Base-by-base conservation (phyloP, 2,797 vertebrate genomes). In the Chanos chanos region DNA sequence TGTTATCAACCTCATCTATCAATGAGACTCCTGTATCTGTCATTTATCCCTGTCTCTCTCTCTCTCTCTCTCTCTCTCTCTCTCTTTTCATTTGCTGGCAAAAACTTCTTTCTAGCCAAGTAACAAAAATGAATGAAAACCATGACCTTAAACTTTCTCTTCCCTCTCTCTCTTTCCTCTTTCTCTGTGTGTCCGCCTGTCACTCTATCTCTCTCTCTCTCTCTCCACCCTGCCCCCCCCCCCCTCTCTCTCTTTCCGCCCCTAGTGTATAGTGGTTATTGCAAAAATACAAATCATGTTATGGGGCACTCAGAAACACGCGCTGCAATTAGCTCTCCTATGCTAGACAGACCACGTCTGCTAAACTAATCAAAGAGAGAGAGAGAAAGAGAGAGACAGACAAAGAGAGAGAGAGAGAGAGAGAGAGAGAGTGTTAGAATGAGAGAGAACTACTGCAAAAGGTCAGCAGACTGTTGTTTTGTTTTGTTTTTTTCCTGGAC, bases 211-310 rank as follows among this genome's bases (percentile, higher is more conserved):
- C 45, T 30, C 12, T 50, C 62, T 13, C 52, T 66, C 44, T 24
- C 27, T 51, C 63, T 51, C 13, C 12, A 22, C 13, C 18, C 43
- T 58, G 56, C n/a, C 25, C 64, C 68, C 51, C n/a, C 61, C 34
- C 74, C 74, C 64, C 70, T 70, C 24, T 66, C 39, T 43, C 4
- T 59, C 56, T 22, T 40, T 53, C 3, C 24, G 51, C 50, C 57
- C 72, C 61, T 56, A 28, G 44, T 44, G 66, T 57, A 45, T 44
- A n/a, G 5, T 10, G 24, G 13, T 51, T 62, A 55, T 73, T 71
- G 62, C 40, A 66, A 47, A 28, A 61, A 47, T 61, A 52, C 68
- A 72, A 73, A 75, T 73, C 57, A 61, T 67, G 61, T 70, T 68
- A 68, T 24, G 27, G 48, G 51, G 37, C 48, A 51, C 69, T 70